phyloP scores from a whole-genome alignment of 2,113 vertebrate species.

The Cyprinus carpio region DNA sequence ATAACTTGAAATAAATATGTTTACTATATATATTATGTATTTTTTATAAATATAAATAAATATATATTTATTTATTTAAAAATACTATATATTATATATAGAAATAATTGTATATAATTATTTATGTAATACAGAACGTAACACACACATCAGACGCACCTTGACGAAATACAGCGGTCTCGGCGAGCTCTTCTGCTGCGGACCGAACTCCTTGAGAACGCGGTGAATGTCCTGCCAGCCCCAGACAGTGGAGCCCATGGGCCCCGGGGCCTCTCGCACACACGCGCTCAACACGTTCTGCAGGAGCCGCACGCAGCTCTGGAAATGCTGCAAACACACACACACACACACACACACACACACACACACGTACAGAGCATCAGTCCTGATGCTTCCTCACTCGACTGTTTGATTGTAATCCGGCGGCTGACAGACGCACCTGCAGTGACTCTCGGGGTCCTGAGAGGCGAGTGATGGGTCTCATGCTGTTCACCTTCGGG shows the following conservation, averaged over 20 bases:
- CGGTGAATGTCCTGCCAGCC: constrained; percentile 83
- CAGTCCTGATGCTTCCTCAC: too few relatives aligned
- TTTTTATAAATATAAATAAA: too few relatives aligned
- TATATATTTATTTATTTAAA: too few relatives aligned
- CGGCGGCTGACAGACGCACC: not conserved
- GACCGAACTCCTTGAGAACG: constrained; percentile 73
- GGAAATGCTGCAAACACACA: constrained; percentile 62
- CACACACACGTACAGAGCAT: too few relatives aligned
- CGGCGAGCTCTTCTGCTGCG: constrained; percentile 63
- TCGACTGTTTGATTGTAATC: too few relatives aligned
- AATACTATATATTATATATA: too few relatives aligned
- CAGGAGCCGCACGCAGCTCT: constrained; percentile 73
- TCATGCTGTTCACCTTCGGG: constrained; percentile 84
- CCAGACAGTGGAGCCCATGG: constrained; percentile 85
- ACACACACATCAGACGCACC: constrained; percentile 64
- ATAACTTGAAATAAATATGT: too few relatives aligned
- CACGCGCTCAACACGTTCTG: constrained; percentile 84
- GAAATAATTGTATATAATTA: too few relatives aligned
- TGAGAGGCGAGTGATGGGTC: constrained; percentile 83
- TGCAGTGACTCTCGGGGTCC: constrained; percentile 54
- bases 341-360: not conserved
- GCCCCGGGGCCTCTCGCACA: constrained; percentile 62
- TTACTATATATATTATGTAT: too few relatives aligned
- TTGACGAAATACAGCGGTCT: constrained; percentile 88
- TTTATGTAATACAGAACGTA: too few relatives aligned